These are phyloP conservation scores for Odontomachus brunneus DNA, from an alignment of 1,140 invertebrate species.

Conservation along the genomic window DNA sequence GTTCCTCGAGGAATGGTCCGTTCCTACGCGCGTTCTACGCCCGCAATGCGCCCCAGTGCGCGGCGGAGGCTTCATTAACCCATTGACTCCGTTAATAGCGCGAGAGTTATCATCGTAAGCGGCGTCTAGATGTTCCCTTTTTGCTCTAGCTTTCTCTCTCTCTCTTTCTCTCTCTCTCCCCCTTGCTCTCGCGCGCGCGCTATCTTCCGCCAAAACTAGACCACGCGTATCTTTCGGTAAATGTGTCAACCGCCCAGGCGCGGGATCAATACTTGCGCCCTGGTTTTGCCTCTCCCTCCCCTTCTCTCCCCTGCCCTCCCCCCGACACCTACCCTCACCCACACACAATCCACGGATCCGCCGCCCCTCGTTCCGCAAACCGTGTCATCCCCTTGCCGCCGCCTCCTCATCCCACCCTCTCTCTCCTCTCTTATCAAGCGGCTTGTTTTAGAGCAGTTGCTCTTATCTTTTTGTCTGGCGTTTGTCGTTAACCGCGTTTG, in stretches of 20 bases:
- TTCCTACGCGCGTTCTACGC: neutral
- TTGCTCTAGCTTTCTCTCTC: conserved; percentile 14
- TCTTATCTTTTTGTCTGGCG: conserved; percentile 51
- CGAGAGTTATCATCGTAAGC: neutral
- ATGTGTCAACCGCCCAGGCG: conserved; percentile 77
- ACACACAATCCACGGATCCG: conserved; percentile 62
- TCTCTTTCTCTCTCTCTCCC: no score
- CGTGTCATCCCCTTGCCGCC: conserved; percentile 42
- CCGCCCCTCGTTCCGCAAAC: conserved; percentile 21
- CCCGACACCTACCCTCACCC: conserved; percentile 46
- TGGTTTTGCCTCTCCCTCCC: conserved; percentile 69
- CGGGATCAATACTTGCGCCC: conserved; percentile 81
- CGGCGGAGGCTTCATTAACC: neutral
- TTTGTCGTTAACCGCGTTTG: conserved; percentile 54
- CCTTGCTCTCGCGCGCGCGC: neutral
- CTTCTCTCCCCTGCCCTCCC: conserved; percentile 25
- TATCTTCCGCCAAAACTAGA: conserved; percentile 72
- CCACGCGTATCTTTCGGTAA: conserved; percentile 79
- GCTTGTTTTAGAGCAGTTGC: conserved; percentile 57
- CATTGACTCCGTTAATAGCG: conserved; percentile 1
- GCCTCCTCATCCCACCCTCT: neutral
- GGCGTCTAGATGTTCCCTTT: neutral
- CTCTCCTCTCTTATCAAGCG: conserved; percentile 38
- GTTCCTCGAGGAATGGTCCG: neutral
- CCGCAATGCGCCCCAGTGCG: neutral